A percentile compares a stretch with the other conserved stretches of the same genome.
These are phyloP conservation scores for Eptesicus fuscus DNA, from an alignment of 2,113 vertebrate genomes.

Conservation along the genomic window DNA sequence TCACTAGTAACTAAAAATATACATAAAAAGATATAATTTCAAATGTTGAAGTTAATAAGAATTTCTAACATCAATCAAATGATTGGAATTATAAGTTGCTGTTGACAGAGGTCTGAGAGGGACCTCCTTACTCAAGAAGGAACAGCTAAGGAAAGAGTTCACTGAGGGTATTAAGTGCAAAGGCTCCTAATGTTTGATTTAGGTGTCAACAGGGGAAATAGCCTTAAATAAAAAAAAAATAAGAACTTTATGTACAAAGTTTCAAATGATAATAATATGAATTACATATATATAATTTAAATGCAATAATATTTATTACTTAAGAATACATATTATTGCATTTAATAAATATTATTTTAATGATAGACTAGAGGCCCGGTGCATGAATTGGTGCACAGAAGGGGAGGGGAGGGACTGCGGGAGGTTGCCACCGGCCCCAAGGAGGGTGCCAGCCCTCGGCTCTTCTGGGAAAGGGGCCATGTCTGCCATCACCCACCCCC, in stretches of 20 bases:
- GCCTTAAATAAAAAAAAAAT: background rate
- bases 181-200: background rate
- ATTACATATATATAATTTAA: background rate
- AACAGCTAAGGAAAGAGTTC: background rate
- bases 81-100: background rate
- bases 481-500: too few relatives aligned
- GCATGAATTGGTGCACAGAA: too few relatives aligned
- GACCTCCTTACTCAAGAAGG: background rate
- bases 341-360: background rate
- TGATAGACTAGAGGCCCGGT: too few relatives aligned
- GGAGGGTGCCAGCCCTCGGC: too few relatives aligned
- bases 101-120: background rate
- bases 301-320: background rate
- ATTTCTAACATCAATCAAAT: background rate
- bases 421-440: too few relatives aligned
- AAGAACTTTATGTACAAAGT: background rate
- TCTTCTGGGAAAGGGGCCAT: too few relatives aligned
- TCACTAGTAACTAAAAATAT: background rate
- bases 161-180: background rate
- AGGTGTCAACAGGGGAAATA: background rate
- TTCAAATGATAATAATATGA: background rate
- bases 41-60: background rate
- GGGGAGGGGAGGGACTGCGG: too few relatives aligned
- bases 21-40: background rate
- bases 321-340: background rate